Conservation (phyloP, 1,140 invertebrate species). For the Aphidius gifuensis region DNA sequence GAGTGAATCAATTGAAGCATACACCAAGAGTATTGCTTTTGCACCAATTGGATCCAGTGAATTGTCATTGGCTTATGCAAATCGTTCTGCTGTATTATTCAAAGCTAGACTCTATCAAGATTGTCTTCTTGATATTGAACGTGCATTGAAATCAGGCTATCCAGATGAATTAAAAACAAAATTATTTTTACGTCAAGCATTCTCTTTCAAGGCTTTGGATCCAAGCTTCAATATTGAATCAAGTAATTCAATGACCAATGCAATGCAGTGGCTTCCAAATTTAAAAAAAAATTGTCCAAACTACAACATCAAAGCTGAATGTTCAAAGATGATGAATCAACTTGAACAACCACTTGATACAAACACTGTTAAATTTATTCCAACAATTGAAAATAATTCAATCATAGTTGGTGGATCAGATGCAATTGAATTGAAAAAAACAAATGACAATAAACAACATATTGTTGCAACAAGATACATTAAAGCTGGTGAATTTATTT, state of each 20-base stretch:
- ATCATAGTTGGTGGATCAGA: slow-evolving; percentile 11
- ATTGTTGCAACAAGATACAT: slow-evolving; percentile 63
- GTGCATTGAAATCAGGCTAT: slow-evolving; percentile 10
- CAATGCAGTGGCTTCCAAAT: neutral
- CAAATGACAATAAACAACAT: slow-evolving; percentile 59
- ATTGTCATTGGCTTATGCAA: too few relatives aligned
- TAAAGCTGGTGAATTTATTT: slow-evolving; percentile 69
- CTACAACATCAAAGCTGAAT: too few relatives aligned
- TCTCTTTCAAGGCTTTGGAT: neutral
- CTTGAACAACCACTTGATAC: neutral
- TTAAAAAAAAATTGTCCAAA: too few relatives aligned
- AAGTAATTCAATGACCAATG: neutral
- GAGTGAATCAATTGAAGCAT: too few relatives aligned
- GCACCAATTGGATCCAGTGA: too few relatives aligned
- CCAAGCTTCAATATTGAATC: too few relatives aligned
- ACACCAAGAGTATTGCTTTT: too few relatives aligned
- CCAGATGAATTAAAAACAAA: slow-evolving; percentile 13
- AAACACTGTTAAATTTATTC: slow-evolving; percentile 5
- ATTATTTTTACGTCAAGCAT: slow-evolving; percentile 6
- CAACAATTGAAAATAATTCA: neutral
- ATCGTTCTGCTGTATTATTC: slow-evolving; percentile 13
- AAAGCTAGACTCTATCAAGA: slow-evolving; percentile 10
- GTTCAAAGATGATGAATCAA: neutral
- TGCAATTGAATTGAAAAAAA: slow-evolving; percentile 8
- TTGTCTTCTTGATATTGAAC: slow-evolving; percentile 15